Evolutionary conservation across 2,888 invertebrate genomes (phyloP).

Genomic region (Onthophagus sagittarius): DNA sequence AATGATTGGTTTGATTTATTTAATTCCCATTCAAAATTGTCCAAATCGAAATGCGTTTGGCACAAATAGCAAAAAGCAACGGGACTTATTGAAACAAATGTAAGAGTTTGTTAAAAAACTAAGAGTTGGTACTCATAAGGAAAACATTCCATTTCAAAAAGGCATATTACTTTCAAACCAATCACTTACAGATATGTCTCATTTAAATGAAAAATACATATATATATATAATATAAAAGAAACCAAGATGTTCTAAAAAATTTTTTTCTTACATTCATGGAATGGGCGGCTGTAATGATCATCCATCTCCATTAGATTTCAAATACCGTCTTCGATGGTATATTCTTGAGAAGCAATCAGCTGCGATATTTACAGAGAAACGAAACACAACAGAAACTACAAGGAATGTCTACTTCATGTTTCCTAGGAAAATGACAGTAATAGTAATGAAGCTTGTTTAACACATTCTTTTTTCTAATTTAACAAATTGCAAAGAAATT

Average conservation of each 20-base stretch:
- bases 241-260: too few relatives aligned
- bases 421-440: neutral
- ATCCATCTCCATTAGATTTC: conserved; percentile 15
- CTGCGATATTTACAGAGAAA: conserved; percentile 15
- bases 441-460: conserved; percentile 18
- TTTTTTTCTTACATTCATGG: conserved; percentile 12
- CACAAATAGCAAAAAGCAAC: conserved; percentile 27
- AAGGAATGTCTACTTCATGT: conserved; percentile 16
- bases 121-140: conserved; percentile 28
- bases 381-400: conserved; percentile 5
- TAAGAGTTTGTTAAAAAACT: conserved; percentile 22
- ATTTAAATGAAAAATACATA: conserved; percentile 15
- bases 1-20: conserved; percentile 33
- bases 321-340: conserved; percentile 15
- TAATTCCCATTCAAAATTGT: conserved; percentile 23
- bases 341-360: conserved; percentile 17
- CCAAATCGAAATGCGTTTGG: conserved; percentile 29
- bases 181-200: conserved; percentile 16
- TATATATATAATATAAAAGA: too few relatives aligned
- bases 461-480: conserved; percentile 16
- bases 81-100: conserved; percentile 24
- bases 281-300: conserved; percentile 12
- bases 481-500: conserved; percentile 14
- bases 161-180: conserved; percentile 22
- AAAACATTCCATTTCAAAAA: conserved; percentile 28